Evolutionary conservation across 2,797 vertebrate species (phyloP).

Genomic region (Alosa sapidissima): DNA sequence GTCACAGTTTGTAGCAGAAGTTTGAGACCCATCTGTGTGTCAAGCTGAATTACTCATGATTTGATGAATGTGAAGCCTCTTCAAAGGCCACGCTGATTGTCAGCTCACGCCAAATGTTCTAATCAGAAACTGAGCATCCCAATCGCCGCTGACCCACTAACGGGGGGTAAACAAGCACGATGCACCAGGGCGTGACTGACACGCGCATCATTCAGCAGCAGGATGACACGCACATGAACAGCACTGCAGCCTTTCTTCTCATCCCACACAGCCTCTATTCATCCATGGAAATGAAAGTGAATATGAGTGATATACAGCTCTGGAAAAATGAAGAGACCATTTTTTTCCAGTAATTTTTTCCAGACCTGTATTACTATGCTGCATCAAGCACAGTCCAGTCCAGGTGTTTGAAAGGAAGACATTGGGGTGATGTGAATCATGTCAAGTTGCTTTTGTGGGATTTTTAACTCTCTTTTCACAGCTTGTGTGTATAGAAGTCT

Average conservation of each 20-base stretch:
- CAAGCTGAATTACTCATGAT: constrained; percentile 57
- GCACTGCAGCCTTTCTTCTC: neutral
- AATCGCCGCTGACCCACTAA: neutral
- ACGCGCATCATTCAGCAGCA: neutral
- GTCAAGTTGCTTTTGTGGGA: neutral
- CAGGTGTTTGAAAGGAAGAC: too few relatives aligned
- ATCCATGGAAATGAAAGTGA: neutral
- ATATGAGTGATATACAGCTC: too few relatives aligned
- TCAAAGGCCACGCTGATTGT: neutral
- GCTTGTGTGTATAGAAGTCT: neutral
- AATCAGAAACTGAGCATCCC: neutral
- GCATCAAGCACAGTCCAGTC: too few relatives aligned
- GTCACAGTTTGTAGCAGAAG: neutral
- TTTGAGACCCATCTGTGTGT: constrained; percentile 45
- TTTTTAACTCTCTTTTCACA: neutral
- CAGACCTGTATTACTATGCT: too few relatives aligned
- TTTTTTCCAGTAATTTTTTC: too few relatives aligned
- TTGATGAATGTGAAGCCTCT: constrained; percentile 42
- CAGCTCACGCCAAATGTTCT: neutral
- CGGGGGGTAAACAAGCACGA: neutral
- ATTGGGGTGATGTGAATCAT: too few relatives aligned
- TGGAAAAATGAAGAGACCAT: too few relatives aligned
- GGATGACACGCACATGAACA: neutral
- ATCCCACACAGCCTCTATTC: neutral
- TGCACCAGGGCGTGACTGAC: neutral